phyloP scores from a whole-genome alignment of 1,140 invertebrate genomes.

The Pemphigus obesinymphae region DNA sequence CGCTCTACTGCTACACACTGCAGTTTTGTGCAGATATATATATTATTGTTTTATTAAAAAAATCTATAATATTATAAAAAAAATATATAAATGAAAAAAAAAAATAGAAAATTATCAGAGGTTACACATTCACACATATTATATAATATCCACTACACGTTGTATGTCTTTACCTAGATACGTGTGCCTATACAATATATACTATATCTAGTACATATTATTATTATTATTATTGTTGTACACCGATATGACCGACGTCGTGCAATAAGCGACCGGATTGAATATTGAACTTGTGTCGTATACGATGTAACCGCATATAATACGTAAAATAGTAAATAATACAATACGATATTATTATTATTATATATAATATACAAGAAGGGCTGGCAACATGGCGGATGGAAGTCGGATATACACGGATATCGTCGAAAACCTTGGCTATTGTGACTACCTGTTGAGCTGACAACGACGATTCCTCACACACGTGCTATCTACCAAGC shows the following conservation, averaged over 20 bases:
- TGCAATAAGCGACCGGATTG: constrained; percentile 22
- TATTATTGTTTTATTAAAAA: background rate
- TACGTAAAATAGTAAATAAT: too few species aligned
- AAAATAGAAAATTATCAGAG: constrained; percentile 10
- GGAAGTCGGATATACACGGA: constrained; percentile 2
- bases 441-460: constrained; percentile 1
- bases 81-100: constrained; percentile 1
- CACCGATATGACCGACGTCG: background rate
- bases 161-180: too few species aligned
- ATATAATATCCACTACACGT: too few species aligned
- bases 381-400: constrained; percentile 16
- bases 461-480: too few species aligned
- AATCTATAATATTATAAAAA: too few species aligned
- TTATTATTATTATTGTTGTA: constrained; percentile 7
- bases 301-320: constrained; percentile 16
- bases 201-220: too few species aligned
- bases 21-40: background rate
- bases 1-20: background rate
- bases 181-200: too few species aligned
- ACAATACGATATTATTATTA: constrained; percentile 21
- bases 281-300: background rate
- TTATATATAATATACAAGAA: background rate
- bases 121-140: too few species aligned
- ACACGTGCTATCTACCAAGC: too few species aligned
- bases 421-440: constrained; percentile 17